Evolutionary conservation across 2,113 vertebrate species (phyloP).

Genomic region (Rhineura floridana): DNA sequence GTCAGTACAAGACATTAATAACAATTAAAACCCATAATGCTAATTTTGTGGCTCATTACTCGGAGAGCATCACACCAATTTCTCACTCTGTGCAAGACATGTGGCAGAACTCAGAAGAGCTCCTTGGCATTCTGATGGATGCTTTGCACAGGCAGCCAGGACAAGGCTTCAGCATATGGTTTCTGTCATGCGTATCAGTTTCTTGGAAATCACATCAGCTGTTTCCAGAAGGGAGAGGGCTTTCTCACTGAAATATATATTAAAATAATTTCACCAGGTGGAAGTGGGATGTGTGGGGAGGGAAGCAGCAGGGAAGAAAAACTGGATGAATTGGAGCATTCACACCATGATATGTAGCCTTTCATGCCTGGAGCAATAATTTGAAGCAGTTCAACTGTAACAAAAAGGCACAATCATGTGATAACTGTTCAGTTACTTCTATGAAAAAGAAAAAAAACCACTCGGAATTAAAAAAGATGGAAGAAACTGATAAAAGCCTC

Average conservation of each 20-base stretch:
- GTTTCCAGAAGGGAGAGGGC: not conserved
- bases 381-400: constrained; percentile 16
- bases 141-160: constrained; percentile 15
- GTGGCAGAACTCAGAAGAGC: not conserved
- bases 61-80: constrained; percentile 42
- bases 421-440: not conserved
- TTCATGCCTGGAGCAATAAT: constrained; percentile 4
- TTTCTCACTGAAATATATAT: not conserved
- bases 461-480: not conserved
- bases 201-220: constrained; percentile 37
- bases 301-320: not conserved
- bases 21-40: constrained; percentile 71
- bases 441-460: constrained; percentile 4
- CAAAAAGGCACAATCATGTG: constrained; percentile 14
- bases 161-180: constrained; percentile 51
- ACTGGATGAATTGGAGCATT: fast-evolving
- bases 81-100: constrained; percentile 34
- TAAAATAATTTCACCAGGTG: constrained; percentile 18
- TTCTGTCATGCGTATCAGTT: constrained; percentile 29
- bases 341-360: not conserved
- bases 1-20: constrained; percentile 60
- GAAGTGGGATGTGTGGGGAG: not conserved
- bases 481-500: not conserved
- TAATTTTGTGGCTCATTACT: constrained; percentile 73
- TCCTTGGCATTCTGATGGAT: constrained; percentile 11